Evolutionary conservation across 1,140 invertebrate genomes (phyloP).

Genomic region (Drosophila oshimai): DNA sequence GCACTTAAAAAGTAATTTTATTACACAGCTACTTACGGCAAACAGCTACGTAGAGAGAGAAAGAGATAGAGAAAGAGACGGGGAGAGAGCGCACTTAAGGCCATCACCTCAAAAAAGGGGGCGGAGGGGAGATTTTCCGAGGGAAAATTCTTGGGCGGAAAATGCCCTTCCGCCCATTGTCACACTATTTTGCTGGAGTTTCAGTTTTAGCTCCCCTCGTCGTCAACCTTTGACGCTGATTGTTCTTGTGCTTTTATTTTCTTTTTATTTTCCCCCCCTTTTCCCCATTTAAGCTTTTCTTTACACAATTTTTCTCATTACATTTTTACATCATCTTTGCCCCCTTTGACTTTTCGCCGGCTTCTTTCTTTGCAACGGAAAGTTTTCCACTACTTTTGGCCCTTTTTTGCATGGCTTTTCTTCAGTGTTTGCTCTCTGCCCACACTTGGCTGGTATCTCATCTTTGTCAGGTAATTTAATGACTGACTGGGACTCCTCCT

Average conservation of each 20-base stretch:
- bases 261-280: slow-evolving; percentile 40
- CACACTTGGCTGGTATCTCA: slow-evolving; percentile 16
- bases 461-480: slow-evolving; percentile 62
- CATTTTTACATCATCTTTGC: slow-evolving; percentile 48
- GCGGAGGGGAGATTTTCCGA: too few relatives aligned
- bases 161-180: slow-evolving; percentile 49
- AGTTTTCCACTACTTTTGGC: slow-evolving; percentile 26
- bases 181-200: slow-evolving; percentile 48
- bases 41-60: background rate
- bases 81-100: slow-evolving; percentile 17
- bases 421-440: background rate
- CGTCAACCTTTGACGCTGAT: slow-evolving; percentile 19
- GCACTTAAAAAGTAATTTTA: slow-evolving; percentile 80
- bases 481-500: slow-evolving; percentile 58
- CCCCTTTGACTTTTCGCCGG: slow-evolving; percentile 44
- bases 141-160: slow-evolving; percentile 49
- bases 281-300: slow-evolving; percentile 15
- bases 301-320: slow-evolving; percentile 72
- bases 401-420: slow-evolving; percentile 3
- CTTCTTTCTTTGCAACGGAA: background rate
- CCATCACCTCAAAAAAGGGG: slow-evolving; percentile 26
- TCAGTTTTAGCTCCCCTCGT: slow-evolving; percentile 30
- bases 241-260: slow-evolving; percentile 41
- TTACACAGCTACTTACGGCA: slow-evolving; percentile 71
- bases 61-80: background rate